Evolutionary conservation across 2,113 vertebrate genomes (phyloP).

Genomic region (Saimiri boliviensis): DNA sequence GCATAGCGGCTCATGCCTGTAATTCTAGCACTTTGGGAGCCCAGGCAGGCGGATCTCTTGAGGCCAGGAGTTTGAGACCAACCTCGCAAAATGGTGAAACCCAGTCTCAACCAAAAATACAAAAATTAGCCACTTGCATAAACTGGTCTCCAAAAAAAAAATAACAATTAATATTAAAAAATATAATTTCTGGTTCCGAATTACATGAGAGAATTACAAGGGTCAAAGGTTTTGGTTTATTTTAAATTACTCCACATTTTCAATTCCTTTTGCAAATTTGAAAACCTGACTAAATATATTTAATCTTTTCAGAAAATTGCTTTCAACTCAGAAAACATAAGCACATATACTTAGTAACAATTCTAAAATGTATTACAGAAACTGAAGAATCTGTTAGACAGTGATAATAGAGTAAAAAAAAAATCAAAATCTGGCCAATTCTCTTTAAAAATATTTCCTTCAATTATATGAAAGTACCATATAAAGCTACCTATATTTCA

Average conservation of each 20-base stretch:
- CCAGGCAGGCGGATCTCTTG: too few species aligned
- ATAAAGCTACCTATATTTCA: conserved; percentile 11
- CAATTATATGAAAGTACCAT: not conserved
- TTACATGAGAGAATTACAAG: not conserved
- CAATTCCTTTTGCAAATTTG: not conserved
- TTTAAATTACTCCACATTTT: not conserved
- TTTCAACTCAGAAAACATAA: conserved; percentile 38
- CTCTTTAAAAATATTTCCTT: conserved; percentile 3
- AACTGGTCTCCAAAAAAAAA: too few species aligned
- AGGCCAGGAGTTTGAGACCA: too few species aligned
- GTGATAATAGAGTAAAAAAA: not conserved
- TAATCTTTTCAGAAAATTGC: conserved; percentile 2
- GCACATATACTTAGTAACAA: not conserved
- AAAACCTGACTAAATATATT: not conserved
- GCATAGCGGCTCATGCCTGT: too few species aligned
- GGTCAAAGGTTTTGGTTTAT: not conserved
- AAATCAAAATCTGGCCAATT: not conserved
- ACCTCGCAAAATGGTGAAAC: too few species aligned
- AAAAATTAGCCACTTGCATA: too few species aligned
- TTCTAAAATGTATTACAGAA: not conserved
- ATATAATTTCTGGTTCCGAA: not conserved
- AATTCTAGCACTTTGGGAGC: too few species aligned
- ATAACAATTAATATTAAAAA: too few species aligned
- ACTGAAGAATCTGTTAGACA: not conserved
- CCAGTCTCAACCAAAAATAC: too few species aligned